Base-by-base conservation (phyloP, 1,140 invertebrate species). In the Aethina tumida region DNA sequence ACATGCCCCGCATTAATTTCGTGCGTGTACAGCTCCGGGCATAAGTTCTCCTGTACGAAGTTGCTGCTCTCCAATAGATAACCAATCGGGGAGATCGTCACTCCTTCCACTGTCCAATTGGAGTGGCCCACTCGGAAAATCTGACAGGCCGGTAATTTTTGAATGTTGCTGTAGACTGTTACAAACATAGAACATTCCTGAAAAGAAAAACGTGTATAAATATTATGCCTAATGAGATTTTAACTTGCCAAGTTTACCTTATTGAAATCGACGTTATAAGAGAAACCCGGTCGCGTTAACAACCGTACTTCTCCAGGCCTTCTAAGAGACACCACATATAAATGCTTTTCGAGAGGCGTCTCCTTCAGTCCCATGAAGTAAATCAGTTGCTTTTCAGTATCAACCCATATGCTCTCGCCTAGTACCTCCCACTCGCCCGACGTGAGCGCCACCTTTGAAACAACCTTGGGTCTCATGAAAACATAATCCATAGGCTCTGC, bases 111-210 rank as follows among this genome's bases (percentile, higher is more conserved):
- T 5, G 71, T 71, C 64, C 67, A 70, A 49, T 74, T 71, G 0
- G 62, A 58, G 55, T 82, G 75, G 5, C 67, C 65, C 52, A 93
- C 68, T 48, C 75, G 66, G 56, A 84, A 90, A 39, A 92, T 81
- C 60, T 83, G 76, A 54, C 87, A 90, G 14, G 75, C 74, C 0
- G 87, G 87, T 29, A 80, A 65, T n/a, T 74, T 77, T 56, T 79
- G 77, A 35, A 91, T 84, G 58, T 83, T 93, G 49, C 89, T 95
- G 47, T 88, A 90, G 21, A 92, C 87, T 35, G 84, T 79, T 4
- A 95, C 81, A 58, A 91, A 81, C 55, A 89, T 74, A 13, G 75
- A 77, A 61, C 86, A 91, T 43, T 89, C 80, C 79, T 80, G 55
- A 9, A 59, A 59, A 35, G 22, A 38, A 40, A 9, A 34, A 25